Base-by-base conservation (phyloP, 2,113 vertebrate genomes). In the Saccopteryx bilineata region DNA sequence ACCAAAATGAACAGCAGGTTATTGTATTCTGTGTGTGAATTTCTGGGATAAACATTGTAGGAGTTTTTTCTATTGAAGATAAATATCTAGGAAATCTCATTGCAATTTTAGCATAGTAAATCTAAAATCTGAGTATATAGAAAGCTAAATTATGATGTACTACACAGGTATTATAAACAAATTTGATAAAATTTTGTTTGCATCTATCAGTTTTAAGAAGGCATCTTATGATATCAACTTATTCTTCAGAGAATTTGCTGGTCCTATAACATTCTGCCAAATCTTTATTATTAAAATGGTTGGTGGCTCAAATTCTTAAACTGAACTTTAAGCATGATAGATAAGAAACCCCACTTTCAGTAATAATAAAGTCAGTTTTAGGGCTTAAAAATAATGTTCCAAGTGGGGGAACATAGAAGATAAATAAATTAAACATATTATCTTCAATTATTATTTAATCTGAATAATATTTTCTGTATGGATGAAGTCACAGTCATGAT, bases 1-100 rank as follows among this genome's bases (percentile, higher is more conserved):
- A 96, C 97, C 95, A 94, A 96, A 94, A 31, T 4, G 94, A 97
- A 96, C 81, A 33, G 39, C 52, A 92, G 94, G 88, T 96, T 91
- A 48, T 96, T 97, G 96, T 96, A 97, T 50, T 26, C 89, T 96
- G 96, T 95, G 97, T 97, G 72, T 91, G 91, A 87, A 94, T 97
- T 98, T 97, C n/a, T 24, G 96, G 86, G 56, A 92, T 97, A 98
- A 95, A 91, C 97, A 97, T 98, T 97, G 96, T 95, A 97, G 93
- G 97, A 97, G 97, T 99, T 98, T 99, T 97, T 98, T 96, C 99
- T 98, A 97, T 90, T 98, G 97, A 96, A 98, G 97, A 98, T 98
- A 98, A 99, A 98, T 98, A 97, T 98, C 98, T 99, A 96, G 97
- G 98, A 98, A 99, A 98, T 98, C 95, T 98, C 92, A 94, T 92